A percentile compares a stretch with the other conserved stretches of the same genome.
phyloP scores from a whole-genome alignment of 1,140 invertebrate species.

The Drosophila rufa region DNA sequence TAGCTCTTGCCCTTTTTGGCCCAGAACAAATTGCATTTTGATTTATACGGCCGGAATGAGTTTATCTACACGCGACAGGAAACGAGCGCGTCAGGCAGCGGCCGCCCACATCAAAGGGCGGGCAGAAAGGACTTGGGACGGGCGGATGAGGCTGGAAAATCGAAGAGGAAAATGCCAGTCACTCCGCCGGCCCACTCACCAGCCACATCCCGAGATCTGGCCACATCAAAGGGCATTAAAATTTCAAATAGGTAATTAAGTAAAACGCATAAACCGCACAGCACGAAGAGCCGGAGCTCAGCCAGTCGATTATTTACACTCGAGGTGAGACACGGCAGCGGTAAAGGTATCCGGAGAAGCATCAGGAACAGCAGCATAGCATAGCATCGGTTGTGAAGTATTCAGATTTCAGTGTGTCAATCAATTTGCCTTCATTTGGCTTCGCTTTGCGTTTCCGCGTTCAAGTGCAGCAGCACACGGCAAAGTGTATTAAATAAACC shows the following conservation, averaged over 20 bases:
- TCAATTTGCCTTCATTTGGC: constrained; percentile 52
- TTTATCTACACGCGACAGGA: constrained; percentile 73
- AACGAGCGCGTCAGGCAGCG: constrained; percentile 54
- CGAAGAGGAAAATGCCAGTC: constrained; percentile 30
- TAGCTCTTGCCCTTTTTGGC: constrained; percentile 79
- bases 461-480: constrained; percentile 62
- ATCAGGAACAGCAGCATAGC: not conserved
- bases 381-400: constrained; percentile 4
- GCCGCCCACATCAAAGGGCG: constrained; percentile 68
- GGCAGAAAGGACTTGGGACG: not conserved
- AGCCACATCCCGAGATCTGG: constrained; percentile 10
- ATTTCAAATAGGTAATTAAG: constrained; percentile 81
- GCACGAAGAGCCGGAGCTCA: constrained; percentile 28
- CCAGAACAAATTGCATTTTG: constrained; percentile 82
- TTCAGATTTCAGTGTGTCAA: constrained; percentile 62
- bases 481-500: constrained; percentile 79
- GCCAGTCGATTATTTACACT: constrained; percentile 77
- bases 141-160: constrained; percentile 16
- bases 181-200: not conserved
- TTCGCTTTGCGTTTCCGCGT: constrained; percentile 33
- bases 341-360: not conserved
- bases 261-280: constrained; percentile 81
- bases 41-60: constrained; percentile 72
- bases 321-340: constrained; percentile 2
- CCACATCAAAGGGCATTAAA: constrained; percentile 81